Evolutionary conservation across 2,797 vertebrate genomes (phyloP).

Genomic region (Cheirogaleus major): DNA sequence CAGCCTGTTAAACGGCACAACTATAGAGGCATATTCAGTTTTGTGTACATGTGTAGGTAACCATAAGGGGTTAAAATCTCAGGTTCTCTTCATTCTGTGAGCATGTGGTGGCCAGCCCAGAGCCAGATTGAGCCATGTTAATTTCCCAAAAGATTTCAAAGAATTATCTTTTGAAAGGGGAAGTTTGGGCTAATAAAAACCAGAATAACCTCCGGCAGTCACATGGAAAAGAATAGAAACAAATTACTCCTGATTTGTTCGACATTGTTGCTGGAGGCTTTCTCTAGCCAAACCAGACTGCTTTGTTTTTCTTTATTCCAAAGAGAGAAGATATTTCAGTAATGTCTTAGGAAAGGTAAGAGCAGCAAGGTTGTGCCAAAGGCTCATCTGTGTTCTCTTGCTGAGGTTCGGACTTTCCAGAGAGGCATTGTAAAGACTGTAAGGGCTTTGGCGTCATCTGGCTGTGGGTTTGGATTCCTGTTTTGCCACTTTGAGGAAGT

Average conservation of each 20-base stretch:
- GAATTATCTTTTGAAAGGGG: conserved; percentile 76
- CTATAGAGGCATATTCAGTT: background rate
- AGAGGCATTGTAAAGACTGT: fast-evolving
- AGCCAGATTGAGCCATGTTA: conserved; percentile 67
- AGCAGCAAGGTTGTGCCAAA: background rate
- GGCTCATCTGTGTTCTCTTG: background rate
- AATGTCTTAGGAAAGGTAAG: conserved; percentile 3
- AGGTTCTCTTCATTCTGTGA: conserved; percentile 37
- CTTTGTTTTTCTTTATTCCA: conserved; percentile 46
- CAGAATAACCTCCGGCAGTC: conserved; percentile 70
- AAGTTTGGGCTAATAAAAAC: conserved; percentile 77
- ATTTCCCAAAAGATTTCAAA: conserved; percentile 80
- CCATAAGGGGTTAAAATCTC: conserved; percentile 58
- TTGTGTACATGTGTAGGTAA: background rate
- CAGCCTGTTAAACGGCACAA: background rate
- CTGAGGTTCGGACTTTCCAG: background rate
- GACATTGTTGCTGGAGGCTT: conserved; percentile 25
- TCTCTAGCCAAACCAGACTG: background rate
- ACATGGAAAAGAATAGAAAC: conserved; percentile 70
- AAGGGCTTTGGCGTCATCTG: background rate
- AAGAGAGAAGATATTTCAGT: conserved; percentile 9
- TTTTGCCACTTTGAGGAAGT: background rate
- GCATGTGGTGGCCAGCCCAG: conserved; percentile 71
- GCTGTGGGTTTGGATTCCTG: background rate
- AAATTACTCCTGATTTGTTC: conserved; percentile 72